Evolutionary conservation across 2,113 vertebrate genomes (phyloP), one percentile per base, ranked within the genome.

Genomic region (Athene noctua): DNA sequence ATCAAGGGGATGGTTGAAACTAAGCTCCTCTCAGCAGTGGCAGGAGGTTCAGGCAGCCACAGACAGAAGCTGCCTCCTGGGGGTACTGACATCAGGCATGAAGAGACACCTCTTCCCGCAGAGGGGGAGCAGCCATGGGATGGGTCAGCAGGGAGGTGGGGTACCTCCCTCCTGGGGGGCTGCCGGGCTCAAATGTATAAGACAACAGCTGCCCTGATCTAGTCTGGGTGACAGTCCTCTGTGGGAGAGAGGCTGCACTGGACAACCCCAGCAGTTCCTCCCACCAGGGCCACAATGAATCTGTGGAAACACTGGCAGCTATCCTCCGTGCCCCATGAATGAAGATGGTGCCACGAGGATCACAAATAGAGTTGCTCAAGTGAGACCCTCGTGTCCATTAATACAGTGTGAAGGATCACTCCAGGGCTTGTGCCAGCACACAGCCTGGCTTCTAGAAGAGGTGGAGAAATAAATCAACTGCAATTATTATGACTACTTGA

Each of bases 211-310:
- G 38, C 32, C 21, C 38, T 68, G n/a, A 75, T n/a, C 23, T 49
- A 26, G 15, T 26, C 26, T 14, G 13, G 36, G 46, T 36, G 26
- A 87, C 54, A 52, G 32, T 61, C 18, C 38, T 30, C 61, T 34
- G 26, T 26, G 54, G 68, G 38, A 30, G 15, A 13, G 54, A 27
- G 29, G 42, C 20, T 40, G 21, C 40, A 65, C 16, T 16, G 71
- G 15, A 40, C 51, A 66, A 29, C 18, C 29, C 29, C 29, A 49
- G 23, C 6, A 1, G n/a, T 40, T 75, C 61, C n/a, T 57, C 9
- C 17, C 9, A 58, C 42, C 11, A 34, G 22, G 8, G 40, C 61
- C 3, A 1, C 44, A 58, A 34, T 0, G 0, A 10, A 23, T n/a
- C 42, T 13, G 30, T 67, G 72, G 42, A 23, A 86, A 58, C 23